Base-by-base conservation (phyloP, 35 echinoderm and acorn worm genomes). In the Patiria miniata region DNA sequence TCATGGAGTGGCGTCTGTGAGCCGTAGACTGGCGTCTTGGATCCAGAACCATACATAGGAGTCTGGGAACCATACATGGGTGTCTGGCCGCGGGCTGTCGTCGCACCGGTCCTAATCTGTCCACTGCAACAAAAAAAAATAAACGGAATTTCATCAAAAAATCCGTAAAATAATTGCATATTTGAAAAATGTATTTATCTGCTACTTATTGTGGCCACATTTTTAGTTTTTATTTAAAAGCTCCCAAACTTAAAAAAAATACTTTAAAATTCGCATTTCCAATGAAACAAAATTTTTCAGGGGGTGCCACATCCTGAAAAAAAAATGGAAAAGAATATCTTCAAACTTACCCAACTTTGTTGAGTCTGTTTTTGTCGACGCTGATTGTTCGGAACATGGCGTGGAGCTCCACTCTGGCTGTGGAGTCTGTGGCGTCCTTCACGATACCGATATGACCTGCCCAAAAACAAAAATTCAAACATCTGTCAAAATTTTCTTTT, bases 361-460 rank as follows among this genome's bases (percentile, higher is more conserved):
- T 90, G 19, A 99, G 78, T 30, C 93, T 87, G 52, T 84, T 92
- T 79, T 93, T 89, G 80, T 99, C 96, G 6, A 99, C 96, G 18
- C 86, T 89, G 33, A 99, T 99, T 3, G 96, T 99, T 61, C 90
- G 94, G 80, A 83, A 92, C 77, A 79, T 99, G 14, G 96, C 77
- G 54, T 99, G 96, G n/a, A 99, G 83, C 36, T 99, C 96, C 17
- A 99, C 84, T 17, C 96, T 82, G 2, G 93, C 96, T 12, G 96
- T 94, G 1, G 96, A 92, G 5, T 99, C 96, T 17, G 96, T 99
- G 0, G 96, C 96, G 86, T 99, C 96, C 58, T 99, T 99, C 32
- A 99, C 93, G 53, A 99, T 99, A 89, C 96, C 96, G 61, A 99
- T 95, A 44, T 94, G 91, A 92, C 96, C 96, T 99, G 37, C 1